Conservation (phyloP, 2,797 vertebrate genomes). For the Sphenopsis melanotis region DNA sequence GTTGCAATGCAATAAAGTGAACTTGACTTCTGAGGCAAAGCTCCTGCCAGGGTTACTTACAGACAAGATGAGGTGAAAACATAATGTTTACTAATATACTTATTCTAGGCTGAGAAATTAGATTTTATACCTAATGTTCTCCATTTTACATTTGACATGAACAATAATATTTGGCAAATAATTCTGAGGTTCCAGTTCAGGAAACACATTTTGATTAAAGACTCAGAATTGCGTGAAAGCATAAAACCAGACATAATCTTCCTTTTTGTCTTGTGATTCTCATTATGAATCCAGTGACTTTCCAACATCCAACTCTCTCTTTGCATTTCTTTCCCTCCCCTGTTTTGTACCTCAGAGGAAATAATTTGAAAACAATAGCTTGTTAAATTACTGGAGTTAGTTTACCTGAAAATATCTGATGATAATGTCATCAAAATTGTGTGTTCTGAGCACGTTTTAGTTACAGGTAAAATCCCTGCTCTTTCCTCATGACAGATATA, state of each 20-base stretch:
- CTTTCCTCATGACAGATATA: not conserved
- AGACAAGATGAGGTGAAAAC: not conserved
- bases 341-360: not conserved
- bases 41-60: not conserved
- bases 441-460: accelerated
- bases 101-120: not conserved
- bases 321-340: not conserved
- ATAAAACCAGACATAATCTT: not conserved
- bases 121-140: not conserved
- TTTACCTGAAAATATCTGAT: conserved; percentile 7
- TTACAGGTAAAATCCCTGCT: not conserved
- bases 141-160: not conserved
- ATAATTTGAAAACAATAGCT: not conserved
- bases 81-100: not conserved
- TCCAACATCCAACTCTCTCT: not conserved
- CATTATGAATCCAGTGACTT: not conserved
- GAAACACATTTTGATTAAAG: not conserved
- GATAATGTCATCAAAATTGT: not conserved
- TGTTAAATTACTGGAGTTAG: not conserved
- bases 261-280: not conserved
- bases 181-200: not conserved
- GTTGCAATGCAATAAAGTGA: not conserved
- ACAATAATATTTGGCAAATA: not conserved
- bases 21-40: not conserved
- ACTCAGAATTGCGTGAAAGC: not conserved